Base-by-base conservation (phyloP, 2,888 invertebrate species). In the Drosophila formosana region DNA sequence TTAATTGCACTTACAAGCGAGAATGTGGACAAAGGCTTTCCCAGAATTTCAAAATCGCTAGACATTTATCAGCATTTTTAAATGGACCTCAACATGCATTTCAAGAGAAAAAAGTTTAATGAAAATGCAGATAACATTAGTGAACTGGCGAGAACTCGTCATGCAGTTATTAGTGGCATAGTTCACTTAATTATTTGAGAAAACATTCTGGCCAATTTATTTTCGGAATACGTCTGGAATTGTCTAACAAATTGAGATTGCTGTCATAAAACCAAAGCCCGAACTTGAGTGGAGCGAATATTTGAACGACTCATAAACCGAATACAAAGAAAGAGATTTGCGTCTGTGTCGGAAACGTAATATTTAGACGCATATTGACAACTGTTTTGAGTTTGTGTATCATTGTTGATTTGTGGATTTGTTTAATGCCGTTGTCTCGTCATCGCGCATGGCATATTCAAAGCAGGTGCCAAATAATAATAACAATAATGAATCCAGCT, bases 401-500 rank as follows among this genome's bases (percentile, higher is more conserved):
- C n/a, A 9, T 37, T 43, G 25, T 7, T 60, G 13, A 50, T 58
- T 28, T 52, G 23, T 28, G 9, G 30, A 37, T 53, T 57, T 57
- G 32, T 57, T 28, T 46, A 49, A 7, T 18, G 39, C 50, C 53
- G 45, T 26, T 57, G 64, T 57, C 43, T 64, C 56, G 56, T 55
- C 63, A 25, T 62, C 53, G 9, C 32, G 23, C 3, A 39, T 47
- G 39, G 18, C 28, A 11, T 46, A 68, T 55, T 55, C 52, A 58
- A 51, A 57, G 37, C 66, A 66, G 65, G 65, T 70, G 73, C 50
- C 53, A 62, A 58, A 63, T 55, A 51, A 37, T 55, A 43, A 34
- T 49, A 47, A 57, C 64, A 32, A 57, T 39, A 49, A 53, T 23
- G 43, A 2, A 26, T 32, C 4, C 50, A 26, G 41, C 47, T 70